Base-by-base conservation (phyloP, 2,797 vertebrate species). In the Urosaurus nigricauda region DNA sequence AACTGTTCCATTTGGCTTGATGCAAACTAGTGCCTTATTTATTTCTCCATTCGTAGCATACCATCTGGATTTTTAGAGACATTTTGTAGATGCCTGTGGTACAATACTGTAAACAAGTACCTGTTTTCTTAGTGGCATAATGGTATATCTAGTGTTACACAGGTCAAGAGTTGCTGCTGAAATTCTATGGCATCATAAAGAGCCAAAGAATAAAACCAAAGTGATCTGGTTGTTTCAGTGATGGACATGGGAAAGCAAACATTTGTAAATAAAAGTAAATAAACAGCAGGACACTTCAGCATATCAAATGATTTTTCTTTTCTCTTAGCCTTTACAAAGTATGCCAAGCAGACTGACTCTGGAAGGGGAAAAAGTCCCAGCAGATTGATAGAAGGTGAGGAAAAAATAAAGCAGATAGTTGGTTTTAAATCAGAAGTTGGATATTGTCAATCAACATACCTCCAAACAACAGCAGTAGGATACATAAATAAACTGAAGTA, bases 91-190 rank as follows among this genome's bases (percentile, higher is more conserved):
- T 79, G 29, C 82, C 68, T 1, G 56, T 13, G 73, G 14, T 68
- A 47, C 12, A 79, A n/a, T 83, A 88, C 40, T 79, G 78, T 65
- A 90, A 93, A 85, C 58, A 74, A 89, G 58, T 35, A 82, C 87
- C 65, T 65, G 3, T 37, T 87, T 91, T 91, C n/a, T 74, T 47
- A 51, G 2, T 0, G 32, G 7, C 32, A 11, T 71, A 71, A 58
- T 77, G 24, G 29, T 47, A 79, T 73, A 87, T 89, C 6, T 63
- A 84, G 88, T 82, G n/a, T 83, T 87, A 87, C 16, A 86, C 21
- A 37, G 0, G 75, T 89, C 13, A 89, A 53, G 37, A 82, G 2
- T 58, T n/a, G 43, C 32, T 85, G 53, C 35, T 26, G 58, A 91
- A 87, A 0, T 7, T 0, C n/a, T 88, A 17, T 56, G 21, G 9